Evolutionary conservation across 2,113 vertebrate species (phyloP).

Genomic region (Vulpes vulpes): DNA sequence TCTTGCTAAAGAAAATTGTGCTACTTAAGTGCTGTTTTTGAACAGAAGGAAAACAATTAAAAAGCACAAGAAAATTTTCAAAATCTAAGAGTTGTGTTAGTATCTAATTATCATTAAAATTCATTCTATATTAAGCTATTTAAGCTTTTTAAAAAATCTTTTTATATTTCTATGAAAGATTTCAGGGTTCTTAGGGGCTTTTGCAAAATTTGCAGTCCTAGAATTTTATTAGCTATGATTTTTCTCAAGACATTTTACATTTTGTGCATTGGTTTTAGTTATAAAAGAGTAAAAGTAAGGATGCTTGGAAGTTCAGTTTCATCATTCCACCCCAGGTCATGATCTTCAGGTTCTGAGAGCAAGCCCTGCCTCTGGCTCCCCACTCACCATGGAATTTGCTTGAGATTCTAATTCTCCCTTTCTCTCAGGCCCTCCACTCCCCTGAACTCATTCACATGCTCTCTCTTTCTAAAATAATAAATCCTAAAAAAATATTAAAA

Average conservation of each 20-base stretch:
- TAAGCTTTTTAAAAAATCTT: background rate
- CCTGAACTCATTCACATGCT: too few relatives aligned
- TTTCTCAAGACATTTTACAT: background rate
- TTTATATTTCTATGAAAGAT: background rate
- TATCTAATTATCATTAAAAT: background rate
- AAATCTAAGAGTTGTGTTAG: background rate
- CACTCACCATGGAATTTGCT: too few relatives aligned
- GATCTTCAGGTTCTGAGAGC: background rate
- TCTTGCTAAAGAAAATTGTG: background rate
- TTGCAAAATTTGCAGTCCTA: slow-evolving; percentile 1
- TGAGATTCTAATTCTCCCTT: too few relatives aligned
- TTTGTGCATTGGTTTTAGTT: background rate
- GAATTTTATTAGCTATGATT: background rate
- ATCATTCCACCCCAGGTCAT: background rate
- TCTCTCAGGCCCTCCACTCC: too few relatives aligned
- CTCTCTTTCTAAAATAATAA: too few relatives aligned
- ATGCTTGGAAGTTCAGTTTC: background rate
- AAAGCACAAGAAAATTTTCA: background rate
- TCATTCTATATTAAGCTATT: background rate
- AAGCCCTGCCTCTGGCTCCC: too few relatives aligned
- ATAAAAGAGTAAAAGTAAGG: background rate
- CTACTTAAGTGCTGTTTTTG: background rate
- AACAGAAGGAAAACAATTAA: background rate
- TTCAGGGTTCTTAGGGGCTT: background rate
- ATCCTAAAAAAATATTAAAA: too few relatives aligned